These are phyloP conservation scores for Nesogale talazaci DNA, from an alignment of 2,113 vertebrate species.

Conservation along the genomic window DNA sequence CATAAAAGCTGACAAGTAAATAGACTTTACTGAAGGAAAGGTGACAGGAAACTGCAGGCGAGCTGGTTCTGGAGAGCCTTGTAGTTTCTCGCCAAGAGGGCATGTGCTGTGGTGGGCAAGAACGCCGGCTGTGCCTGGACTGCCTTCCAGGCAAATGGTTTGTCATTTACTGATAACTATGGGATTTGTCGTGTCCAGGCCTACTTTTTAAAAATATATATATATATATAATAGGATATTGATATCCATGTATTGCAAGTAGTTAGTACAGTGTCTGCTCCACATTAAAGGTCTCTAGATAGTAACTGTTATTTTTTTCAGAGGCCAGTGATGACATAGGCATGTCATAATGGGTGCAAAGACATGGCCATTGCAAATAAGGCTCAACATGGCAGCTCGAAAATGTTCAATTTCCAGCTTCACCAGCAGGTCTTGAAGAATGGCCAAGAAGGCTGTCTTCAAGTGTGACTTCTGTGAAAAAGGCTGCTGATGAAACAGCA, in stretches of 20 bases:
- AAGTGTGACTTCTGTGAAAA: not conserved
- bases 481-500: not conserved
- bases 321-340: not conserved
- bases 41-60: not conserved
- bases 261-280: not conserved
- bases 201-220: not conserved
- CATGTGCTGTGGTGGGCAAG: not conserved
- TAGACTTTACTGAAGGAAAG: not conserved
- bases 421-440: no score
- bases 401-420: not conserved
- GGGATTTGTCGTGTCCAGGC: not conserved
- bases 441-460: not conserved
- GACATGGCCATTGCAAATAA: no score
- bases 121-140: not conserved
- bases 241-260: not conserved
- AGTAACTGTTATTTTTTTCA: not conserved
- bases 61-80: not conserved
- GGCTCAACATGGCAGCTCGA: not conserved
- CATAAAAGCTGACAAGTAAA: not conserved
- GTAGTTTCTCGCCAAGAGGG: not conserved
- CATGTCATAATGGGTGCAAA: no score
- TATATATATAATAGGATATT: not conserved
- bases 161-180: not conserved
- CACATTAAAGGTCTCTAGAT: not conserved
- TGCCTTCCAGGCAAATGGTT: not conserved